phyloP scores from a whole-genome alignment of 2,888 invertebrate genomes.

The Xestia ashworthii region DNA sequence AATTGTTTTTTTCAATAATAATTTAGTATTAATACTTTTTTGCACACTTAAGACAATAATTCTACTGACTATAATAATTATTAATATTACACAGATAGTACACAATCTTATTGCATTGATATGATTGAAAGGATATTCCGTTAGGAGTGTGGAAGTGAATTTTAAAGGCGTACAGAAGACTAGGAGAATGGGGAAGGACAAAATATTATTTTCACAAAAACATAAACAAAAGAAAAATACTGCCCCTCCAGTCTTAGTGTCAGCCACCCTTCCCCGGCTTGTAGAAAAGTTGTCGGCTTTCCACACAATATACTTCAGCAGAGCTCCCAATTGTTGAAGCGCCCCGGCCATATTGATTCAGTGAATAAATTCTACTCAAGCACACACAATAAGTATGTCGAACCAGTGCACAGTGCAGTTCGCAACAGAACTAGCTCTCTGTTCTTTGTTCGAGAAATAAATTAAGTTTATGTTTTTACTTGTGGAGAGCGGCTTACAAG shows the following conservation, averaged over 20 bases:
- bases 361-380: constrained; percentile 61
- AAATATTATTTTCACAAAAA: not conserved
- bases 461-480: constrained; percentile 52
- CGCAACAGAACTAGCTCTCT: constrained; percentile 38
- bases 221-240: not conserved
- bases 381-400: constrained; percentile 55
- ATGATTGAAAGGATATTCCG: not conserved
- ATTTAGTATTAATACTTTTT: too few relatives aligned
- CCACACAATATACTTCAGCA: constrained; percentile 53
- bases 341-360: constrained; percentile 57
- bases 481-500: constrained; percentile 9
- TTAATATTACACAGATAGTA: not conserved
- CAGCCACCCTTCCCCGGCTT: constrained; percentile 36
- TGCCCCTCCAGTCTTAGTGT: not conserved
- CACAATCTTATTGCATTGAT: not conserved
- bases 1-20: not conserved
- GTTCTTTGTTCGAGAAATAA: constrained; percentile 52
- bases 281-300: constrained; percentile 50
- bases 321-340: constrained; percentile 47
- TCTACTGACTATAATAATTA: not conserved
- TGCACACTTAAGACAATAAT: too few relatives aligned
- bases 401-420: constrained; percentile 36
- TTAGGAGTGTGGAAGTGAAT: not conserved
- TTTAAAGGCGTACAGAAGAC: not conserved
- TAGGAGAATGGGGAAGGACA: too few relatives aligned